These are phyloP conservation scores for Ips typographus DNA, from an alignment of 1,140 invertebrate species.

Conservation along the genomic window DNA sequence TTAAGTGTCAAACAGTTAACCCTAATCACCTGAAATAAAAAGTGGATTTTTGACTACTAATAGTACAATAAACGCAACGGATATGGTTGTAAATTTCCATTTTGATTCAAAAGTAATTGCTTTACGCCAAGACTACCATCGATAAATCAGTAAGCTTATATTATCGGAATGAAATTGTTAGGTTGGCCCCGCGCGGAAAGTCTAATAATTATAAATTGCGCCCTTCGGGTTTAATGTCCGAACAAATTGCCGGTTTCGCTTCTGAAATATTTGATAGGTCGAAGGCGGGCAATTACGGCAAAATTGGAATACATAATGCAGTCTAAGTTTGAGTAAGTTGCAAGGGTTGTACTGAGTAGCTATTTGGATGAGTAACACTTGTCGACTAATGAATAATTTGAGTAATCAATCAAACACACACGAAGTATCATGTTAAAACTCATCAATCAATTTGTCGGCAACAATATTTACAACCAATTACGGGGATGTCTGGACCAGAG, in stretches of 20 bases:
- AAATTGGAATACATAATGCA: no score
- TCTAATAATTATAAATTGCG: slow-evolving; percentile 4
- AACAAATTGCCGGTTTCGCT: background rate
- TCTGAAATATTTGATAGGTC: background rate
- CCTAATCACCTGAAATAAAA: background rate
- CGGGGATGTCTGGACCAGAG: slow-evolving; percentile 5
- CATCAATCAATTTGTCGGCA: slow-evolving; percentile 6
- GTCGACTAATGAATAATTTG: no score
- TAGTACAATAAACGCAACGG: background rate
- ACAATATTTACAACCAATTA: slow-evolving; percentile 28
- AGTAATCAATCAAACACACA: background rate
- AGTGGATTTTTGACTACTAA: background rate
- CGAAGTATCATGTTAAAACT: background rate
- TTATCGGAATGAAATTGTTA: slow-evolving; percentile 1
- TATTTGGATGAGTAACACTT: no score
- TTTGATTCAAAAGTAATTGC: background rate
- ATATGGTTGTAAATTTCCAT: background rate
- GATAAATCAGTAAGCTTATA: background rate
- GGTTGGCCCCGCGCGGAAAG: background rate
- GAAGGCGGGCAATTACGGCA: no score
- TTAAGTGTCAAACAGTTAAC: background rate
- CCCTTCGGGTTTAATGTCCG: background rate
- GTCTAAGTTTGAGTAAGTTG: no score
- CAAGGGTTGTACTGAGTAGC: no score
- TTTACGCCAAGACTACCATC: background rate